These are phyloP conservation scores for Drosophila kanekoi DNA, from an alignment of 2,888 invertebrate species.

Conservation along the genomic window DNA sequence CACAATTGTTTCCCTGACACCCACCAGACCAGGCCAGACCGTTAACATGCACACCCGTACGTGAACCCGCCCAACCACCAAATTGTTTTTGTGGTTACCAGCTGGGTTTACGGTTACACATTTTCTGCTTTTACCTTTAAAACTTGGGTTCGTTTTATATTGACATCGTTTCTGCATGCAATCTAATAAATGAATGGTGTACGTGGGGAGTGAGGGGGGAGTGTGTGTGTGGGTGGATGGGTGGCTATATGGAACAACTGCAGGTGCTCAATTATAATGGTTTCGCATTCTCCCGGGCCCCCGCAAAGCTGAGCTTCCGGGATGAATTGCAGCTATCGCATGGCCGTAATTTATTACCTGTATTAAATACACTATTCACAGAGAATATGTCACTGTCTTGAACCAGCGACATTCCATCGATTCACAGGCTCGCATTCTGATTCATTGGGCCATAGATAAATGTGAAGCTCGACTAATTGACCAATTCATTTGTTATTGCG, in stretches of 20 bases:
- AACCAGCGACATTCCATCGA: conserved; percentile 27
- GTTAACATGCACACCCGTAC: conserved; percentile 59
- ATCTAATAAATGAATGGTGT: conserved; percentile 61
- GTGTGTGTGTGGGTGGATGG: conserved; percentile 20
- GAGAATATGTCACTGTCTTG: conserved; percentile 31
- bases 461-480: conserved; percentile 24
- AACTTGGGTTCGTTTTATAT: conserved; percentile 38
- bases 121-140: conserved; percentile 46
- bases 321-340: conserved; percentile 42
- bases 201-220: conserved; percentile 5
- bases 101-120: conserved; percentile 73
- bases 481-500: conserved; percentile 24
- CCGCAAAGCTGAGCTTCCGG: conserved; percentile 22
- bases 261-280: conserved; percentile 55
- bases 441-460: conserved; percentile 30
- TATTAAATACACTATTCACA: conserved; percentile 38
- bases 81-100: conserved; percentile 76
- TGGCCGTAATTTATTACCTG: conserved; percentile 47
- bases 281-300: conserved; percentile 13
- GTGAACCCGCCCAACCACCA: conserved; percentile 31
- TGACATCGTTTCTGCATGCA: conserved; percentile 70
- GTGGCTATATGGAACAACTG: conserved; percentile 31
- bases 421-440: conserved; percentile 22
- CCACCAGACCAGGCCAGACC: conserved; percentile 24
- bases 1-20: conserved; percentile 65